Base-by-base conservation (phyloP, 2,888 invertebrate species). In the Tetheella fluctuosa region DNA sequence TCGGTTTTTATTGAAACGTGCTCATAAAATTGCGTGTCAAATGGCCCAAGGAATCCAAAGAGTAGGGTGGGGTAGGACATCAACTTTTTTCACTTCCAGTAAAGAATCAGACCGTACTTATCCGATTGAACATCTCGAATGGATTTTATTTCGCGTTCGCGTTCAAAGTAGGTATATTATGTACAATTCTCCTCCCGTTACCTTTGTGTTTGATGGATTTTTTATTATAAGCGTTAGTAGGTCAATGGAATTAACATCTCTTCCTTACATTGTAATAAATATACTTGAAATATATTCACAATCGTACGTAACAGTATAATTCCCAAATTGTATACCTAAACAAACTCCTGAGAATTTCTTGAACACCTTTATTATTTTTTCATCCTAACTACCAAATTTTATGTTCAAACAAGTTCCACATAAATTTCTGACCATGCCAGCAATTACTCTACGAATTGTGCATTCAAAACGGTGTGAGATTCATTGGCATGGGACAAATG, bases 1-100 rank as follows among this genome's bases (percentile, higher is more conserved):
- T 79, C 80, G 64, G 68, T 55, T 80, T 87, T 84, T 85, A 86
- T 89, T 83, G 86, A 84, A 86, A 81, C 77, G 72, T 76, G 70
- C 77, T 79, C 84, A 82, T 88, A 86, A 88, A 89, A 85, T 77
- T 73, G 80, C 76, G 81, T 80, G 81, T 84, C 79, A 84, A 86
- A 86, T 83, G 83, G 76, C 70, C 76, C 73, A 71, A 72, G 65
- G 78, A 80, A 84, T 80, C 76, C 78, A 68, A 70, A 72, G 80
- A 80, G 79, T 67, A 69, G 71, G 57, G 57, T 57, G 57, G 55
- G 57, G 55, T 57, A 54, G 54, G 54, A 34, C 53, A 59, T 30
- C 60, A 65, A 70, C 63, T 70, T 77, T 74, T 75, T 69, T 68
- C 66, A 57, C 52, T 62, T 61, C 63, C 64, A 64, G 67, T 68